These are phyloP conservation scores for Apoda limacodes DNA, from an alignment of 2,888 invertebrate species.

Conservation along the genomic window DNA sequence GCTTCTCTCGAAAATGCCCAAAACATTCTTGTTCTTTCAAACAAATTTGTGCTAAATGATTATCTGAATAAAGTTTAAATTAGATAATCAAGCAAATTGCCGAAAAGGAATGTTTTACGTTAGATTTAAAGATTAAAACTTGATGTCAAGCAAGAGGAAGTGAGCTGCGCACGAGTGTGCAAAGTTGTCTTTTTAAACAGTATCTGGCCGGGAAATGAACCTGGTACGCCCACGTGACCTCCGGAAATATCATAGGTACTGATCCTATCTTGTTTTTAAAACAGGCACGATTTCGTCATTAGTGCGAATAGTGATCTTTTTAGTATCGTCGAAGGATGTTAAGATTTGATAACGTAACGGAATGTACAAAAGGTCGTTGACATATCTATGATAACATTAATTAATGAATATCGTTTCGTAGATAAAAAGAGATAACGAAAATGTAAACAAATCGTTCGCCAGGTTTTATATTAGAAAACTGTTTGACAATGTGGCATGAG, in stretches of 20 bases:
- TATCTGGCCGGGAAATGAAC: constrained; percentile 37
- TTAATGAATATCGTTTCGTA: no score
- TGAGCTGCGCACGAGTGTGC: constrained; percentile 44
- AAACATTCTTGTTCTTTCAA: constrained; percentile 12
- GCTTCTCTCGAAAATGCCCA: constrained; percentile 38
- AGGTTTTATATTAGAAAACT: no score
- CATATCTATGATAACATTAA: no score
- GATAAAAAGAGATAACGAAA: no score
- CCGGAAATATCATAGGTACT: constrained; percentile 51
- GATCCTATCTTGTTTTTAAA: constrained; percentile 47
- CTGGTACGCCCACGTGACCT: constrained; percentile 46
- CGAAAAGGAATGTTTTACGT: constrained; percentile 23
- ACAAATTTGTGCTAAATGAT: constrained; percentile 9
- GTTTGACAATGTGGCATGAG: no score
- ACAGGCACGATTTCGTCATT: constrained; percentile 62
- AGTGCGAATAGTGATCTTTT: constrained; percentile 50
- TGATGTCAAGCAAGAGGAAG: constrained; percentile 35
- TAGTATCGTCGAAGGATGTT: constrained; percentile 44
- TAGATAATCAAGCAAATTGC: constrained; percentile 5
- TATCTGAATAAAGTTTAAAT: constrained; percentile 26
- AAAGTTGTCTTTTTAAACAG: constrained; percentile 38
- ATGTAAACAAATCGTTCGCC: no score
- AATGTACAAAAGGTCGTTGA: no score
- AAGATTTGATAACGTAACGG: constrained; percentile 40
- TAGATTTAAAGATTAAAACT: constrained; percentile 36